Evolutionary conservation across 2,888 invertebrate genomes (phyloP), one percentile per base, ranked within the genome.

Genomic region (Drosophila diplacantha): DNA sequence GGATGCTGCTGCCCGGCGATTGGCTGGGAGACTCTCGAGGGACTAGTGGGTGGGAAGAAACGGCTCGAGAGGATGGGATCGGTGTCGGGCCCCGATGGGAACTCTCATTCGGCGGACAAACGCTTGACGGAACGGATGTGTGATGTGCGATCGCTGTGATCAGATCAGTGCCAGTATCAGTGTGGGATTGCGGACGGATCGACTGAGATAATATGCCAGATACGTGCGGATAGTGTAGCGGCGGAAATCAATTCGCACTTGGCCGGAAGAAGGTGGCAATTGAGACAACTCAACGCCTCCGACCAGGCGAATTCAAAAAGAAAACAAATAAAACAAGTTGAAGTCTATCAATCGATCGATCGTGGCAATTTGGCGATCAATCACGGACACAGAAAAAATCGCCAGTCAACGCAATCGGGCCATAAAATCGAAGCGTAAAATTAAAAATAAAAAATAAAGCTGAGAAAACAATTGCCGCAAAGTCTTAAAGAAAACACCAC

Each of bases 281-380:
- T 81, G 83, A 85, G 82, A 66, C 73, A 66, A 74, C 81, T 86
- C 85, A 85, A 75, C 79, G 74, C 73, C 47, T 71, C 74, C 41
- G 61, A 26, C 49, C 55, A 59, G 70, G 24, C 61, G 47, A 47
- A 62, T 67, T 51, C 69, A 69, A 56, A 67, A 52, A 16, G 38
- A 63, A 55, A 69, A 69, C 73, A 84, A 80, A 75, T 73, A 75
- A 73, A 72, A 61, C 68, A 74, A 65, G 64, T 62, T 71, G 79
- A 81, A 71, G 35, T 76, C 76, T 59, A 58, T 70, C 70, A 69
- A 81, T 71, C 75, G 65, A 63, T 55, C 49, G 55, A 32, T 59
- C 29, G 43, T 8, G 44, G 44, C 59, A 52, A 29, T 18, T 52
- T 22, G 34, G 34, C 41, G 41, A 57, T 57, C 41, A 29, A 57